Base-by-base conservation (phyloP, 2,797 vertebrate species). In the Salarias fasciatus region DNA sequence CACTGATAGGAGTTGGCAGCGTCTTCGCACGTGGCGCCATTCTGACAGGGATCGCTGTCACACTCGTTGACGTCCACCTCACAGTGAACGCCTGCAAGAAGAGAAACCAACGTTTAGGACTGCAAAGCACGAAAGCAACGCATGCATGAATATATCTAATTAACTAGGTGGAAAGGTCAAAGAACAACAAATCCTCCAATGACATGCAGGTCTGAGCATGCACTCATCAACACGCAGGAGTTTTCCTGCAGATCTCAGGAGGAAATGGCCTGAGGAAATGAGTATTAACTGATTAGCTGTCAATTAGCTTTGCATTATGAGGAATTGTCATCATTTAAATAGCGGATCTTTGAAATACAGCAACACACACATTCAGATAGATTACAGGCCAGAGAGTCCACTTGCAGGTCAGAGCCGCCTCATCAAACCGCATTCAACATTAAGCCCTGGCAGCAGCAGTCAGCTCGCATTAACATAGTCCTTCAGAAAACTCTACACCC, bases 11-110 rank as follows among this genome's bases (percentile, higher is more conserved):
- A 90, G 37, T 94, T 95, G 66, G 91, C 79, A 15, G 64, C 77
- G 24, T 98, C 95, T 24, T 92, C 74, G 9, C 97, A 99, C 18
- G 75, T 89, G 55, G 92, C 96, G 0, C 94, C 95, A 0, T 98
- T 96, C 84, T 93, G 80, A 81, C 97, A 99, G 5, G 96, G 97
- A 48, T 79, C 73, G 29, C 91, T 94, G 70, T 94, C 91, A 63
- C 97, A 99, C 63, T 99, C 97, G 0, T 98, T 89, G 43, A 96
- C 88, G 63, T 98, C 92, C 8, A 92, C 91, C 86, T 95, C 93
- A 74, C 97, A 99, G 2, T 92, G 87, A 8, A 91, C 68, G 65
- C 97, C 97, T 99, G 86, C 56, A 78, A 46, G 51, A 11, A 48
- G 5, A 66, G 45, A 24, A 18, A 24, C 18, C 18, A 18, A 24